Evolutionary conservation across 2,888 invertebrate genomes (phyloP).

Genomic region (Idaea dimidiata): DNA sequence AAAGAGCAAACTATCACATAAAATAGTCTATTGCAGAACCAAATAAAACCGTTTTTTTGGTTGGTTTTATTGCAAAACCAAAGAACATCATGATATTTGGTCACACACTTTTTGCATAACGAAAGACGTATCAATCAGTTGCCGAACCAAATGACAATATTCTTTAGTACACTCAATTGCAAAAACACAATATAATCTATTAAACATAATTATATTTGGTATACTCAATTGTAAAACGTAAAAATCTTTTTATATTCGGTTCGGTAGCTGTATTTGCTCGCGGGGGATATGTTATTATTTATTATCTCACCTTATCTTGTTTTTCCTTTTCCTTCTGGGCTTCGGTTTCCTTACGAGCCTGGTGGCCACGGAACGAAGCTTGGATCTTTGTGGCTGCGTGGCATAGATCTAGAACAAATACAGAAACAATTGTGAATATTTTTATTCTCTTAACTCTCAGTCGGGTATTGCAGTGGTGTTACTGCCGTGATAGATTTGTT

Average conservation of each 20-base stretch:
- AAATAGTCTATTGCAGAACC: no score
- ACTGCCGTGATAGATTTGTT: no score
- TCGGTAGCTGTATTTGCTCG: no score
- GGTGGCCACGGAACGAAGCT: slow-evolving; percentile 94
- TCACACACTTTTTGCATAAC: no score
- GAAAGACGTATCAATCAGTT: no score
- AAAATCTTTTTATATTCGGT: no score
- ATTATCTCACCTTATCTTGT: not conserved
- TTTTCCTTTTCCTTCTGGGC: slow-evolving; percentile 61
- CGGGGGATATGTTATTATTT: no score
- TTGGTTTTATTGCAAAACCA: not conserved
- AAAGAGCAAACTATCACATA: no score
- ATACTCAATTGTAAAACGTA: no score
- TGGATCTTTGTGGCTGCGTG: slow-evolving; percentile 94
- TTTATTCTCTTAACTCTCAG: not conserved
- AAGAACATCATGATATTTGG: not conserved
- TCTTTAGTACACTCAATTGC: no score
- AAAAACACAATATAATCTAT: not conserved
- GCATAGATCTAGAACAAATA: slow-evolving; percentile 84
- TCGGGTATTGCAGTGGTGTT: no score
- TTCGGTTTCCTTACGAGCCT: slow-evolving; percentile 87
- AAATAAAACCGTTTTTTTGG: no score
- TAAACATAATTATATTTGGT: not conserved
- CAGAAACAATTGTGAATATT: slow-evolving; percentile 13
- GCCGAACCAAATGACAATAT: not conserved